Base-by-base conservation (phyloP, 2,797 vertebrate genomes). In the Furcifer pardalis region DNA sequence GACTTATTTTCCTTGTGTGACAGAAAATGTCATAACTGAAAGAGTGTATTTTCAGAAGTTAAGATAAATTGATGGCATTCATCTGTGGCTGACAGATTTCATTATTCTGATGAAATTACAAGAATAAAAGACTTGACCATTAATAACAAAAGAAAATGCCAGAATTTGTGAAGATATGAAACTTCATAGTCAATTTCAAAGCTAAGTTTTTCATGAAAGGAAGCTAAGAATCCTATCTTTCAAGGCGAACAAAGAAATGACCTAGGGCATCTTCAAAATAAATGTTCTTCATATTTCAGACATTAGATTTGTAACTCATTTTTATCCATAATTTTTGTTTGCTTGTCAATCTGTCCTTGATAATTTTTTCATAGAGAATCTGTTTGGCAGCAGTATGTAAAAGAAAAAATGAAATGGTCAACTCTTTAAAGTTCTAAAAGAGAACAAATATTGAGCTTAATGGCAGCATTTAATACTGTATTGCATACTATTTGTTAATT, bases 21-120 rank as follows among this genome's bases (percentile, higher is more conserved):
- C 82, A 83, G 89, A 93, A 91, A 91, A 94, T 88, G 91, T 89
- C 91, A 86, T 44, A 81, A 78, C 76, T 93, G 88, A 93, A 95
- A 94, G 89, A 84, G 86, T 91, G 87, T 92, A 91, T 94, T 94
- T 94, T 91, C 92, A 92, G 93, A 94, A 95, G 95, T 96, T 92
- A 95, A 94, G 94, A 96, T 95, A 93, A 94, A 95, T 92, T 92
- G 89, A 88, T 93, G 52, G 94, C 60, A 83, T 94, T 93, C 87
- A 81, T 91, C 83, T 88, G 82, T 89, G 85, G 83, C 88, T 92
- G 83, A 94, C 91, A 89, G 92, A 95, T 94, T 87, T 90, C 92
- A 95, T 94, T 94, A 94, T 92, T 85, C 23, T 92, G 88, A 86
- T 89, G 87, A 90, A 91, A 93, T 88, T 90, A 90, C 87, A 91